phyloP scores from a whole-genome alignment of 1,140 invertebrate genomes.

The Triops longicaudatus region DNA sequence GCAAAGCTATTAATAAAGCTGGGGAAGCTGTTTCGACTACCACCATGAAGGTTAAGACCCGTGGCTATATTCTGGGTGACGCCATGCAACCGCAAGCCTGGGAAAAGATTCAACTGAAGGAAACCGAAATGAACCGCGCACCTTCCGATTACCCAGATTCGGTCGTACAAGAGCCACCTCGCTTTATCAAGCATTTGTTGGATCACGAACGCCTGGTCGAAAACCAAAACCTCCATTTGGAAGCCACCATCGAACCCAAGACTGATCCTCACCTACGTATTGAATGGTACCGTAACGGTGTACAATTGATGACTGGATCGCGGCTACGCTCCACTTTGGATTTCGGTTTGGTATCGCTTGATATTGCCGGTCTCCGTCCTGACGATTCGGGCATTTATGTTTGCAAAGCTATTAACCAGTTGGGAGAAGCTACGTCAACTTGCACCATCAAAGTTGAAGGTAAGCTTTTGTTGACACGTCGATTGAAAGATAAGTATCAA shows the following conservation, averaged over 20 bases:
- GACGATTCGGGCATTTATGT: slow-evolving; percentile 92
- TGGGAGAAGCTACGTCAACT: slow-evolving; percentile 85
- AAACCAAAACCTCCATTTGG: slow-evolving; percentile 82
- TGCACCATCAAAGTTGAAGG: slow-evolving; percentile 77
- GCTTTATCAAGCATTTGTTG: slow-evolving; percentile 81
- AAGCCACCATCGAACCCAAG: slow-evolving; percentile 91
- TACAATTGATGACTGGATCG: slow-evolving; percentile 68
- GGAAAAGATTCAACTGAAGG: slow-evolving; percentile 65
- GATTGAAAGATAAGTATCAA: not conserved
- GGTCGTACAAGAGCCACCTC: slow-evolving; percentile 72
- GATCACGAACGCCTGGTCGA: slow-evolving; percentile 77
- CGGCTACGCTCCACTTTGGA: slow-evolving; percentile 81
- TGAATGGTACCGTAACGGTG: slow-evolving; percentile 88
- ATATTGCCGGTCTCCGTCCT: slow-evolving; percentile 71
- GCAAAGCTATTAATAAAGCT: slow-evolving; percentile 80
- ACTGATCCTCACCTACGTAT: slow-evolving; percentile 82
- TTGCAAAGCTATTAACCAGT: slow-evolving; percentile 79
- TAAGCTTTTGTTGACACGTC: slow-evolving; percentile 30
- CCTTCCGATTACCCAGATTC: slow-evolving; percentile 74
- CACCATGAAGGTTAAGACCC: slow-evolving; percentile 72
- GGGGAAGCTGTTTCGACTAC: slow-evolving; percentile 87
- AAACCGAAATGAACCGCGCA: slow-evolving; percentile 67
- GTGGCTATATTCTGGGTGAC: slow-evolving; percentile 63
- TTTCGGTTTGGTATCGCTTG: slow-evolving; percentile 85
- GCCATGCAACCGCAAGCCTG: slow-evolving; percentile 75